Evolutionary conservation across 92 coral and sea anemone species (phyloP), one percentile per base, ranked within the genome.

Genomic region (Zoanthus sociatus): DNA sequence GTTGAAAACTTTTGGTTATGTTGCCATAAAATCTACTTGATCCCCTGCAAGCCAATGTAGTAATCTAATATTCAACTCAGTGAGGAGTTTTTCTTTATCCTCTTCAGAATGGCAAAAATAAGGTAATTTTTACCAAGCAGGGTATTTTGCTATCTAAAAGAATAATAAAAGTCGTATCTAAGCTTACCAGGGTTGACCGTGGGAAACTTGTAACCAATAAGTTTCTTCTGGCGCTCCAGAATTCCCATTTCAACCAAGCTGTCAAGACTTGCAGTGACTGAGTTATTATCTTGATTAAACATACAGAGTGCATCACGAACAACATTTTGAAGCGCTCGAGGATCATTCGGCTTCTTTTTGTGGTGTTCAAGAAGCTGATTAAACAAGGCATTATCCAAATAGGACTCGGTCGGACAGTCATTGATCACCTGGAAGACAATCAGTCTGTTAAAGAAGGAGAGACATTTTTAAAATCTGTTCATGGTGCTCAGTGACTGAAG

Each of bases 201-300:
- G 9, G 84, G 84, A 31, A 37, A 79, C 60, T 79, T 79, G 47
- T 44, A 44, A 0, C 84, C 84, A 63, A 60, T 3, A 16, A 79
- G n/a, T 8, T 32, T 61, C 6, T 79, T 79, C 45, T 64, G 44
- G 54, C 73, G 73, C 9, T 61, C 74, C 45, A 79, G 61, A 45
- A 79, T 64, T 63, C 84, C 84, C 73, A 79, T 63, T 61, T 64
- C 74, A 30, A 79, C 73, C 84, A 79, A 64, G 18, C 84, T 79
- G 17, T 64, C 73, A 60, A 79, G 60, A 61, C 84, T 63, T 13
- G 60, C 74, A 11, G 84, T 79, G n/a, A 20, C 60, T 7, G 72
- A 61, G n/a, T 53, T 63, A 0, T 79, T 54, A 9, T 14, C n/a
- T 12, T 42, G 10, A n/a, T 21, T 16, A 33, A 30, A 63, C n/a